Percentiles rank a stretch among this genome's conserved stretches.
These are phyloP conservation scores for Periparus ater DNA, from an alignment of 2,797 vertebrate species.

Conservation along the genomic window DNA sequence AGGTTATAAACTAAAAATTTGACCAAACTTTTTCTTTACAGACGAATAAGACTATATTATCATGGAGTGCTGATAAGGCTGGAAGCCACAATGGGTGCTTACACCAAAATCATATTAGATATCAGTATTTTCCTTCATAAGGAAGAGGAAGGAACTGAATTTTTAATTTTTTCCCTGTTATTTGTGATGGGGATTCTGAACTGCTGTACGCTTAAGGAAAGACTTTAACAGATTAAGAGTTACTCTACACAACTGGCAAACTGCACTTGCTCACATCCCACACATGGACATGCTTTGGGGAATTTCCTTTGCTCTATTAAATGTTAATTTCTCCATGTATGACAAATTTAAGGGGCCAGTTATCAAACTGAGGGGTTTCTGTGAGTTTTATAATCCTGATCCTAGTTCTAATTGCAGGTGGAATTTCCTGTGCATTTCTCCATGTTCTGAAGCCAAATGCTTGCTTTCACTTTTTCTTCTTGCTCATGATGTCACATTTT, in stretches of 20 bases:
- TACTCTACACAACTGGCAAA: neutral
- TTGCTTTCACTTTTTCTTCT: neutral
- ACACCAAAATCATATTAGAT: neutral
- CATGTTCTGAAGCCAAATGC: neutral
- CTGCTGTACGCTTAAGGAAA: neutral
- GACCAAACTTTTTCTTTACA: neutral
- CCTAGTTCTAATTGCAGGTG: neutral
- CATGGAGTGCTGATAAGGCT: neutral
- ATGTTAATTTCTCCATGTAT: neutral
- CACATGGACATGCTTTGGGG: neutral
- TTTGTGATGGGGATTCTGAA: neutral
- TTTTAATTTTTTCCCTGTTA: neutral
- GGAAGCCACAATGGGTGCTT: neutral
- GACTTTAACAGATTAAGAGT: neutral
- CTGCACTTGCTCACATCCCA: neutral
- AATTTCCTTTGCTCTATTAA: neutral
- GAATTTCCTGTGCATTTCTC: neutral
- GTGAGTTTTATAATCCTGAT: neutral
- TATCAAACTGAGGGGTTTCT: neutral
- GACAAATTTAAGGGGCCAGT: neutral
- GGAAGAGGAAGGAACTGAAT: neutral
- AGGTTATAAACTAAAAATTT: neutral
- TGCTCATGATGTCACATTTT: neutral
- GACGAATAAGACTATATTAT: neutral
- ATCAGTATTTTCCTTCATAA: neutral